Base-by-base conservation (phyloP, 2,113 vertebrate genomes). In the Pangasianodon hypophthalmus region DNA sequence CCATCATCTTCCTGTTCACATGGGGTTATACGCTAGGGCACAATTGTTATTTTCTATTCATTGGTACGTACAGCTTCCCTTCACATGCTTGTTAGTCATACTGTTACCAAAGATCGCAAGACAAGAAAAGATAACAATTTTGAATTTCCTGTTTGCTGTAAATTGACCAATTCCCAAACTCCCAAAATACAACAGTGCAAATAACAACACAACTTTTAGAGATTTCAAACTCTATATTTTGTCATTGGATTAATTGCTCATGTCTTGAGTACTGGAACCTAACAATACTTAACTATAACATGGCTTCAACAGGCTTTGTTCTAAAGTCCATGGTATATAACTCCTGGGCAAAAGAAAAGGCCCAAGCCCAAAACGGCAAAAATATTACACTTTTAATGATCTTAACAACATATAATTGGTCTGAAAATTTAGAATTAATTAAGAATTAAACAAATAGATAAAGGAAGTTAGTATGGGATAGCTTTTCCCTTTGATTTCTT, bases 31-130 rank as follows among this genome's bases (percentile, higher is more conserved):
- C 21, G 29, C 21, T 18, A 62, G 19, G 37, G 56, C 37, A 41
- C 82, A 13, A 58, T 83, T 82, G 52, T 58, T 56, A 7, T 62
- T 84, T 83, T 19, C 54, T 62, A 13, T 32, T 82, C 50, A 80
- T 24, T 58, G 32, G 18, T 21, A 58, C 79, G 1, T 41, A 1
- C 52, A 41, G 82, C 56, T 84, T 84, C 82, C 82, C 82, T 84
- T 62, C 52, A 41, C 32, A 84, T 84, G 82, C 21, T 62, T 84
- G 32, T 84, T 62, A 84, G 54, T 84, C 82, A 84, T 26, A 46
- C 37, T 3, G 32, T 60, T 32, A 82, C 29, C 50, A 82, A 82
- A 21, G 79, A 82, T 18, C n/a, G n/a, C 79, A 82, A 18, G 79
- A 54, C n/a, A 19, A 82, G 79, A 32, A 82, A 54, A 54, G 50